A percentile compares a stretch with the other conserved stretches of the same genome.
These are phyloP conservation scores for Idaea dimidiata DNA, from an alignment of 2,888 invertebrate species.

Conservation along the genomic window DNA sequence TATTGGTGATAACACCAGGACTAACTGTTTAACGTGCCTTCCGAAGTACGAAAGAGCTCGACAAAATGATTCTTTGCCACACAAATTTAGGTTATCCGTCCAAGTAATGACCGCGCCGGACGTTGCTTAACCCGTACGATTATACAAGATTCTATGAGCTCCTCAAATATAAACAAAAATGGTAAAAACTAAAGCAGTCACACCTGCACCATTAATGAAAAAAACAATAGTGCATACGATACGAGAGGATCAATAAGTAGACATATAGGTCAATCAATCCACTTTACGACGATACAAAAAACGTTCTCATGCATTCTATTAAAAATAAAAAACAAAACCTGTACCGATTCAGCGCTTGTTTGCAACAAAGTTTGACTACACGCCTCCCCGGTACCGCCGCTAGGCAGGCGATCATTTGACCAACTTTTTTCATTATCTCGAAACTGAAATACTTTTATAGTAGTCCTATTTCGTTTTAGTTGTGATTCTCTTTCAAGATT, in stretches of 20 bases:
- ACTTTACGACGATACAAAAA: neutral
- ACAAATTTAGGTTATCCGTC: too few species aligned
- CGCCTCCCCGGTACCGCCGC: constrained; percentile 36
- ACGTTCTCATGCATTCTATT: neutral
- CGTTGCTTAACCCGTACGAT: too few species aligned
- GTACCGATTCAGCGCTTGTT: neutral
- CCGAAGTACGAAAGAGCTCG: too few species aligned
- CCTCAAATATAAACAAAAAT: too few species aligned
- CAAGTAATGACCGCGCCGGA: too few species aligned
- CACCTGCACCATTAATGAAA: too few species aligned
- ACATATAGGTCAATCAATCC: neutral
- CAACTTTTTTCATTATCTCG: constrained; percentile 75
- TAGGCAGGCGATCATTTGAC: constrained; percentile 65
- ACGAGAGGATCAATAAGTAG: neutral
- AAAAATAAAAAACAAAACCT: neutral
- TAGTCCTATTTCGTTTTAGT: constrained; percentile 66
- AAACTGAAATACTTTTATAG: constrained; percentile 66
- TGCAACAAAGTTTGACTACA: constrained; percentile 27
- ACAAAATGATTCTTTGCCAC: too few species aligned
- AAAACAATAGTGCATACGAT: too few species aligned
- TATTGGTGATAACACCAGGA: too few species aligned
- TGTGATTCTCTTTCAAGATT: constrained; percentile 52
- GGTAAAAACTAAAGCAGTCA: too few species aligned
- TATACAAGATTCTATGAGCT: too few species aligned
- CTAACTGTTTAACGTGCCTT: too few species aligned